Evolutionary conservation across 2,113 vertebrate species (phyloP).

Genomic region (Cebus imitator): DNA sequence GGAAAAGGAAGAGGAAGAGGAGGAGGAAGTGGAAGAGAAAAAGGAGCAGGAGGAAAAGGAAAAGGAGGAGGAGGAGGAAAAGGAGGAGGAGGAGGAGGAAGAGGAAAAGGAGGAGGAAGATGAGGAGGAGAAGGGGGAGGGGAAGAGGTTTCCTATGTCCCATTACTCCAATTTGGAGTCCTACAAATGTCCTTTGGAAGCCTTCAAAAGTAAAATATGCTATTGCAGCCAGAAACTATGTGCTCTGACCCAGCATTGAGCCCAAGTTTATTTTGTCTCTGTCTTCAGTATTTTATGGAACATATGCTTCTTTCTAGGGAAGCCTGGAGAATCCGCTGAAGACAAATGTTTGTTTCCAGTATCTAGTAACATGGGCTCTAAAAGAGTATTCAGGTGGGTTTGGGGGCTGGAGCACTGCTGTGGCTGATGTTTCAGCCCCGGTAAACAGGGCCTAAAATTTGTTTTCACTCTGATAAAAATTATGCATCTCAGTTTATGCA

Average conservation of each 20-base stretch:
- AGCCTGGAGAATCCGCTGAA: background rate
- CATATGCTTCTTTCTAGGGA: background rate
- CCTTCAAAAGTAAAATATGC: background rate
- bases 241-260: background rate
- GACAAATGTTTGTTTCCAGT: background rate
- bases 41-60: too few relatives aligned
- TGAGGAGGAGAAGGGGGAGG: too few relatives aligned
- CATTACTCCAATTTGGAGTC: background rate
- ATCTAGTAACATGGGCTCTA: background rate
- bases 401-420: background rate
- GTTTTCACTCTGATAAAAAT: background rate
- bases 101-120: too few relatives aligned
- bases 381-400: background rate
- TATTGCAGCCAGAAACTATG: background rate
- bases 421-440: background rate
- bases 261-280: background rate
- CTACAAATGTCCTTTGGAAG: background rate
- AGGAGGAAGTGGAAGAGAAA: too few relatives aligned
- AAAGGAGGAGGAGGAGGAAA: rapidly evolving
- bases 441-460: background rate
- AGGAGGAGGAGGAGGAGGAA: rapidly evolving
- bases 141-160: background rate
- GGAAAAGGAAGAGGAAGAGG: too few relatives aligned
- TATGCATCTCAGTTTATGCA: background rate
- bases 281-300: background rate